These are phyloP conservation scores for Entomobrya proxima DNA, from an alignment of 2,888 invertebrate genomes.

Conservation along the genomic window DNA sequence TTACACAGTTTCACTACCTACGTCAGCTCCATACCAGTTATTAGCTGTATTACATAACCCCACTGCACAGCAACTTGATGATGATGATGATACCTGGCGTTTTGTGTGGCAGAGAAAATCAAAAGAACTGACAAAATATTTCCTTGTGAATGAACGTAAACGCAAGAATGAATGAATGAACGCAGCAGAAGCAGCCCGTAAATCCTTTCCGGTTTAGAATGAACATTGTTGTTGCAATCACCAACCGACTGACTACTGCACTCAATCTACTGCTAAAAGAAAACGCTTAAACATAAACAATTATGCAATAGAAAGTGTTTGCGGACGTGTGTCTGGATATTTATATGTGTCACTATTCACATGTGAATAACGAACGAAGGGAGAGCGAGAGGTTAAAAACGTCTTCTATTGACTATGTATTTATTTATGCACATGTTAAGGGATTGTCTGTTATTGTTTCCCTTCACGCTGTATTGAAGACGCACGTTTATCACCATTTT, in stretches of 20 bases:
- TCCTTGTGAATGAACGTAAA: constrained; percentile 2
- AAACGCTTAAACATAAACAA: constrained; percentile 32
- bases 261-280: neutral
- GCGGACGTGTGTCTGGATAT: constrained; percentile 9
- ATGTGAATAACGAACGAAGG: neutral
- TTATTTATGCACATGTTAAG: constrained; percentile 20
- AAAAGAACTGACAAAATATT: neutral
- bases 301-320: constrained; percentile 40
- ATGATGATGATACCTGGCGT: neutral
- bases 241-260: constrained; percentile 7
- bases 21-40: too few species aligned
- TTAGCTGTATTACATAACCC: constrained; percentile 17
- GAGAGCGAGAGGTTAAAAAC: neutral
- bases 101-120: neutral
- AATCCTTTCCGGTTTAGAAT: constrained; percentile 56
- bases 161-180: constrained; percentile 30
- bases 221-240: neutral
- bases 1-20: too few species aligned
- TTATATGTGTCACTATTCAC: constrained; percentile 33
- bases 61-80: neutral
- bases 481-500: constrained; percentile 54
- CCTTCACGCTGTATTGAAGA: constrained; percentile 46
- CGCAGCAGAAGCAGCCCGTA: constrained; percentile 42
- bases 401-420: constrained; percentile 24
- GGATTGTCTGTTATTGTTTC: constrained; percentile 55